Evolutionary conservation across 2,888 invertebrate genomes (phyloP), one percentile per base, ranked within the genome.

Genomic region (Eulithis prunata): DNA sequence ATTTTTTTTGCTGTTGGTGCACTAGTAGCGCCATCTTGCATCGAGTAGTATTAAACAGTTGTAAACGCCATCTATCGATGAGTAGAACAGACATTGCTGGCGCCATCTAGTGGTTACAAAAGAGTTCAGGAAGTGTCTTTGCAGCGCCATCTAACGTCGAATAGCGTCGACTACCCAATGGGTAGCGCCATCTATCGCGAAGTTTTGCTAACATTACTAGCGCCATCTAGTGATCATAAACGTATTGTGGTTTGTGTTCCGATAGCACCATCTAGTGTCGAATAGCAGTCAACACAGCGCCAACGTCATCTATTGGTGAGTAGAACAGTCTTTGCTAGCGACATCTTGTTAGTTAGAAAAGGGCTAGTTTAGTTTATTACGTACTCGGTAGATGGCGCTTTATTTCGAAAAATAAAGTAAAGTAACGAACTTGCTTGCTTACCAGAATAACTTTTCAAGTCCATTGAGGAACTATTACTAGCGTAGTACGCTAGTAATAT

Each of bases 61-160:
- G 10, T 3, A 8, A 41, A 41, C 41, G 41, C 41, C 41, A 41
- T 41, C 41, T 41, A 11, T 10, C 10, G 41, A 1, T 41, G 41
- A 41, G 41, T 41, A 11, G 41, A 41, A 8, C 5, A 41, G 3
- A 41, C 1, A 41, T 41, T 8, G 8, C 8, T 41, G 8, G 41
- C 10, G 10, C 10, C 8, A 41, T 41, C 10, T 41, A 11, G 8
- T 41, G 2, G 14, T 14, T 14, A 13, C 3, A 47, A 46, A 46
- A 8, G 2, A 14, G 4, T 47, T 47, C 13, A 4, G 2, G 2
- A 14, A 10, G 11, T 46, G 10, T 28, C 6, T 6, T 21, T 51
- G 10, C 36, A 57, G 53, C 76, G 84, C 83, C 84, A 85, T 83
- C 88, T 89, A 76, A 72, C 56, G 69, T 3, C 2, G 45, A 76